Evolutionary conservation across 2,797 vertebrate species (phyloP).

Genomic region (Rhadinocentrus ornatus): DNA sequence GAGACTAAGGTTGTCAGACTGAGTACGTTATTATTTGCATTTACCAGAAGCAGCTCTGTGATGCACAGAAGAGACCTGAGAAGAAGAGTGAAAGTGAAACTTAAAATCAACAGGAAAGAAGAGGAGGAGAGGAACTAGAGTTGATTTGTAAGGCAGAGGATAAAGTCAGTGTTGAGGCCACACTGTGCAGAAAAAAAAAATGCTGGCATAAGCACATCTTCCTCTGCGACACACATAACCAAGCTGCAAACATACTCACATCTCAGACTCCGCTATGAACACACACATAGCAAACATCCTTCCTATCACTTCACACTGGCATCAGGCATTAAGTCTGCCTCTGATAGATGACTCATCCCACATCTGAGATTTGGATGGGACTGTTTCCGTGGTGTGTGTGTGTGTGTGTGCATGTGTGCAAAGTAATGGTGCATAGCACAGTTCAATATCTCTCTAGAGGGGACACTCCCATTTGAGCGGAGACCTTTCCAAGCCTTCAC

Average conservation of each 20-base stretch:
- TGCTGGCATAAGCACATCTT: constrained; percentile 76
- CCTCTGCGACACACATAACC: constrained; percentile 52
- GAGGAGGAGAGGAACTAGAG: constrained; percentile 24
- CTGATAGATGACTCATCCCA: constrained; percentile 68
- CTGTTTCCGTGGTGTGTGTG: constrained; percentile 22
- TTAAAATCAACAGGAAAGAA: constrained; percentile 15
- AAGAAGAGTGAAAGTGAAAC: constrained; percentile 30
- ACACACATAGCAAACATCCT: constrained; percentile 34
- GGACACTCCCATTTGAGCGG: constrained; percentile 67
- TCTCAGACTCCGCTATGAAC: constrained; percentile 24
- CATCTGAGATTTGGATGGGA: constrained; percentile 60
- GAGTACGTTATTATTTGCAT: constrained; percentile 59
- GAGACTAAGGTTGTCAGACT: constrained; percentile 41
- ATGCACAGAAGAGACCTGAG: constrained; percentile 36
- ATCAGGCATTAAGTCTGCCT: constrained; percentile 48
- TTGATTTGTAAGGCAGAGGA: constrained; percentile 46
- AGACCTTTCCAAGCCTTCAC: constrained; percentile 75
- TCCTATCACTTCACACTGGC: constrained; percentile 33
- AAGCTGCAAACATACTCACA: constrained; percentile 46
- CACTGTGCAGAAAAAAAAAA: constrained; percentile 59
- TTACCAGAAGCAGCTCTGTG: constrained; percentile 44
- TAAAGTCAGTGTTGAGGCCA: constrained; percentile 56
- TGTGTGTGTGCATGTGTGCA: constrained; percentile 15
- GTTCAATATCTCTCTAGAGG: constrained; percentile 64
- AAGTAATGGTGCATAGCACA: constrained; percentile 65